Evolutionary conservation across 2,888 invertebrate species (phyloP).

Genomic region (Crossocerus cetratus): DNA sequence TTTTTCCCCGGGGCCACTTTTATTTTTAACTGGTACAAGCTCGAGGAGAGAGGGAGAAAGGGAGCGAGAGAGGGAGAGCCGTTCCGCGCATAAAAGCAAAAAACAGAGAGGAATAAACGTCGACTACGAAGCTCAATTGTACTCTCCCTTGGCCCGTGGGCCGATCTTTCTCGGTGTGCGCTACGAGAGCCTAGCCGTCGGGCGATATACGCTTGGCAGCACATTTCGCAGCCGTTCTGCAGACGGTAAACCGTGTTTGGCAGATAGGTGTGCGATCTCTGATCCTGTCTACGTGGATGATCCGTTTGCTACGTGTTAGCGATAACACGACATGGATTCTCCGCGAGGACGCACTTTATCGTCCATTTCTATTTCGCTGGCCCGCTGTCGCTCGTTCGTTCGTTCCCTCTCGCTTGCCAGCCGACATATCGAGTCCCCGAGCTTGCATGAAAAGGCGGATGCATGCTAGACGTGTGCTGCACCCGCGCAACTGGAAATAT

Average conservation of each 20-base stretch:
- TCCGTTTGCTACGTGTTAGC: constrained; percentile 42
- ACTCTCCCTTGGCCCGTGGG: constrained; percentile 28
- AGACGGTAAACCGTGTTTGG: constrained; percentile 41
- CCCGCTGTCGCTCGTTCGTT: background rate
- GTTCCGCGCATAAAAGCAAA: constrained; percentile 1
- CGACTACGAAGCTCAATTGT: constrained; percentile 23
- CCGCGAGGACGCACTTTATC: constrained; percentile 36
- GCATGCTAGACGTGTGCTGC: too few species aligned
- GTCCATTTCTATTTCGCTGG: constrained; percentile 19
- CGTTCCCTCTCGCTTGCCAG: constrained; percentile 11
- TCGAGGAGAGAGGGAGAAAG: background rate
- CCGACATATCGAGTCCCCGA: constrained; percentile 9
- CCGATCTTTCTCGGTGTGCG: constrained; percentile 14
- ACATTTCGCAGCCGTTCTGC: constrained; percentile 24
- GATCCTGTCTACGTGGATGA: constrained; percentile 54
- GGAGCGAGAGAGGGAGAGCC: too few species aligned
- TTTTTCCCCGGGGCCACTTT: background rate
- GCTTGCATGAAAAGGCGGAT: too few species aligned
- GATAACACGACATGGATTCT: constrained; percentile 44
- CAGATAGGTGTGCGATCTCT: constrained; percentile 37
- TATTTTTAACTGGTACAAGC: constrained; percentile 7
- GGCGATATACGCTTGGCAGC: constrained; percentile 29
- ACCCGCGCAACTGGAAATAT: too few species aligned
- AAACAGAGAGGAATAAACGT: constrained; percentile 23
- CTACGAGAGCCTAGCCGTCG: constrained; percentile 9